Evolutionary conservation across 2,888 invertebrate genomes (phyloP), one percentile per base, ranked within the genome.

Genomic region (Microplitis deprimator): DNA sequence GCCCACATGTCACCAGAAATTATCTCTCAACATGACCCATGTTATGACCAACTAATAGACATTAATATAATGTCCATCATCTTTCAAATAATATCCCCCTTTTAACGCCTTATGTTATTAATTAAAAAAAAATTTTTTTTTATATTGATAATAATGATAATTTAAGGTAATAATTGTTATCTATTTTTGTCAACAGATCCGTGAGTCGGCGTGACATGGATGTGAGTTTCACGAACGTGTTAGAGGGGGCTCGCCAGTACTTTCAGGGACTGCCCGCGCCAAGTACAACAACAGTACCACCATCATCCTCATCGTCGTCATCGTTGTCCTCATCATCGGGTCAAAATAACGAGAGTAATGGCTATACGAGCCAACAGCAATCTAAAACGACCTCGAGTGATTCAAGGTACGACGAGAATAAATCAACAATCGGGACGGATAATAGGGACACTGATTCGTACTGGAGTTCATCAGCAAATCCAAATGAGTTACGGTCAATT

Each of bases 191-290:
- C 88, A 4, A 5, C 84, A 89, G 89, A 88, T 84, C 80, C 85
- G 87, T 84, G 73, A 85, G 88, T 88, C 83, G 87, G 88, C 86
- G 91, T 92, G 93, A 92, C 92, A 95, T 95, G 95, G 95, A 95
- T 92, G 93, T 93, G 91, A 92, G 93, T 91, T 93, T 92, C 91
- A 94, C 93, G 91, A 95, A 95, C 93, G 94, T 95, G 91, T 92
- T 95, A 93, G 94, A 95, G 93, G 95, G 94, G 91, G 94, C 94
- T 90, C 94, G 95, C 90, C 95, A 95, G 92, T 95, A 94, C 91
- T 95, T 95, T 91, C 94, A 95, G 92, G 95, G 95, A 89, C 91
- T 95, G 89, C 95, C 95, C 82, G 91, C 91, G 84, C 91, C 92
- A 77, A 92, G 92, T 87, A 50, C 50, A 50, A 8, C 13, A 50